phyloP scores from a whole-genome alignment of 2,888 invertebrate species.

The Epiblema foenella region DNA sequence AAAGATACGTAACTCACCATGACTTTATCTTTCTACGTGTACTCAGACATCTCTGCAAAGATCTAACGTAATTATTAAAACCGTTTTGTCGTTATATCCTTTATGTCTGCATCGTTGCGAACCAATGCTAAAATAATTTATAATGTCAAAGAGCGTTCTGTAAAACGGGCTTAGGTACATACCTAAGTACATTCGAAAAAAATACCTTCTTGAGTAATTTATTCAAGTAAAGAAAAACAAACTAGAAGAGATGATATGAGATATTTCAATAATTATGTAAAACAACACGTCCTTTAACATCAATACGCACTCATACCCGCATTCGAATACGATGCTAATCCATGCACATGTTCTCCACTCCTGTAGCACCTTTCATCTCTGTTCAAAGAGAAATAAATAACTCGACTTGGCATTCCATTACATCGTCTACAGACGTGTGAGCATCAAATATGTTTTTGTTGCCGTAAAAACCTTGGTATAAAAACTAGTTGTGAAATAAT shows the following conservation, averaged over 20 bases:
- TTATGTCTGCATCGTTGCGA: too few species aligned
- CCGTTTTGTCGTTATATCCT: neutral
- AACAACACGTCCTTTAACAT: slow-evolving; percentile 26
- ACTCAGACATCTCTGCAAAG: neutral
- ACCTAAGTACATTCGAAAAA: neutral
- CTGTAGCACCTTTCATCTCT: slow-evolving; percentile 58
- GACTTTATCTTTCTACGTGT: neutral
- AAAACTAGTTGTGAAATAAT: neutral
- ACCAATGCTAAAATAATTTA: neutral
- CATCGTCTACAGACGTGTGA: slow-evolving; percentile 10
- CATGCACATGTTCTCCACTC: slow-evolving; percentile 35
- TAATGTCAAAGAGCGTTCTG: neutral
- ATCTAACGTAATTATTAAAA: neutral
- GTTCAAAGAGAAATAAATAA: slow-evolving; percentile 58
- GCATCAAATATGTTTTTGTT: slow-evolving; percentile 17
- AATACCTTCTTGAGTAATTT: neutral
- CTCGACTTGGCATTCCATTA: slow-evolving; percentile 60
- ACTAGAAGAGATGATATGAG: neutral
- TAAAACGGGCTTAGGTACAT: neutral
- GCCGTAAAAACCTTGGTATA: neutral
- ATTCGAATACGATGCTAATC: slow-evolving; percentile 40
- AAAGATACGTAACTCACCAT: neutral
- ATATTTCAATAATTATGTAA: slow-evolving; percentile 8
- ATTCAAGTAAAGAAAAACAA: too few species aligned
- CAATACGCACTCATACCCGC: slow-evolving; percentile 19